Conservation (phyloP, 1,140 invertebrate genomes). For the Capitella teleta region DNA sequence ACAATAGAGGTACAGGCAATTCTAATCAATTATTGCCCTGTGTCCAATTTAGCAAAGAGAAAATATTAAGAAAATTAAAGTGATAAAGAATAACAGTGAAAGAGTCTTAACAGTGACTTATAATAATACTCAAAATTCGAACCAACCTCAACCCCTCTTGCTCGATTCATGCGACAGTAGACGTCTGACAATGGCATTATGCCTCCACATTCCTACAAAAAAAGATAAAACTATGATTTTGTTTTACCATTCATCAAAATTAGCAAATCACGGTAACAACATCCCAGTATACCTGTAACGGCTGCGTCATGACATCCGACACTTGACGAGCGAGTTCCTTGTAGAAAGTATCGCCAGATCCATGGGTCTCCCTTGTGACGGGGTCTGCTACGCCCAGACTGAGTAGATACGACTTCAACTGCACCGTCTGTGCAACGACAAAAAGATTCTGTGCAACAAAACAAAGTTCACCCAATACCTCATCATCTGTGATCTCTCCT, state of each 20-base stretch:
- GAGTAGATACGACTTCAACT: conserved; percentile 89
- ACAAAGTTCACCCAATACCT: conserved; percentile 44
- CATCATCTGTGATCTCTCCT: conserved; percentile 93
- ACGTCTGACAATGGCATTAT: conserved; percentile 94
- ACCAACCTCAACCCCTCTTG: conserved; percentile 47
- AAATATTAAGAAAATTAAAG: not conserved
- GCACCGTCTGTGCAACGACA: conserved; percentile 53
- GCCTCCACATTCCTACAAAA: conserved; percentile 69
- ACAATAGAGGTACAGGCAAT: not conserved
- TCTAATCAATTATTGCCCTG: too few relatives aligned
- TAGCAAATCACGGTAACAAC: not conserved
- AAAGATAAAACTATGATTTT: conserved; percentile 6
- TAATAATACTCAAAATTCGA: not conserved
- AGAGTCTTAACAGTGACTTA: not conserved
- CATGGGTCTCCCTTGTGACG: conserved; percentile 78
- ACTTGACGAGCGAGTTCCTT: conserved; percentile 77
- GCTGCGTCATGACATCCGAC: conserved; percentile 64
- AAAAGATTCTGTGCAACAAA: not conserved
- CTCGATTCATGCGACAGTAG: conserved; percentile 84
- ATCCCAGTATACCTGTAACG: conserved; percentile 55
- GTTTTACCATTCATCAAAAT: not conserved
- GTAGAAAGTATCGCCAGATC: conserved; percentile 76
- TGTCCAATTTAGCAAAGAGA: not conserved
- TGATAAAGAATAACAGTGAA: not conserved
- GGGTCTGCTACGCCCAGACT: conserved; percentile 95